Evolutionary conservation across 2,113 vertebrate species (phyloP), one percentile per base, ranked within the genome.

Genomic region (Polypterus bichir): DNA sequence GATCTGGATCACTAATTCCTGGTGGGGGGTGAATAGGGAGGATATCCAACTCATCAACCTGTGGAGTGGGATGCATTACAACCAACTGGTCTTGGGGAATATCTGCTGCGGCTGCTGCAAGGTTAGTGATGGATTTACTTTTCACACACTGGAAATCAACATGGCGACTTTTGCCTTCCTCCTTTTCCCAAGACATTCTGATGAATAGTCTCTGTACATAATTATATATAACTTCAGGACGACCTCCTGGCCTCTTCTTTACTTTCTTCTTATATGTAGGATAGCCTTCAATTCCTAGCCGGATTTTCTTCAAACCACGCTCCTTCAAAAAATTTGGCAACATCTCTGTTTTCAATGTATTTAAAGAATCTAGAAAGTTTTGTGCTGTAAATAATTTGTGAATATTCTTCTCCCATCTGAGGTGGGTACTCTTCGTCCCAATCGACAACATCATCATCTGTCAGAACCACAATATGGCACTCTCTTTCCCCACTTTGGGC

Each of bases 301-400:
- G 77, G 72, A 99, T 99, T 81, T 99, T 99, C 85, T 99, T 99
- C 65, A 99, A 83, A 61, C 96, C 96, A 61, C 96, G 76, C 64
- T 99, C 96, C 79, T 98, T 99, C 76, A 99, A 82, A 69, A 99
- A 92, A 95, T 75, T 99, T 99, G 82, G 95, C 96, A 70, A 99
- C 96, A 53, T 98, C 96, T 84, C 96, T 77, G 56, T 99, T 98
- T 80, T 98, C 96, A 62, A 99, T 99, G 70, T 99, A 99, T 76
- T 98, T 99, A 86, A 99, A 99, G 86, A 99, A 99, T 73, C 96
- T 86, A 70, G 98, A 99, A 70, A 99, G 84, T 80, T 99, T 99
- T 7, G 96, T 99, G 80, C 96, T 99, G 90, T 99, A 98, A 78
- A 98, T 99, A 74, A 99, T 99, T 75, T 99, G 96, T 52, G 96